Evolutionary conservation across 2,888 invertebrate genomes (phyloP).

Genomic region (Xestobium rufovillosum): DNA sequence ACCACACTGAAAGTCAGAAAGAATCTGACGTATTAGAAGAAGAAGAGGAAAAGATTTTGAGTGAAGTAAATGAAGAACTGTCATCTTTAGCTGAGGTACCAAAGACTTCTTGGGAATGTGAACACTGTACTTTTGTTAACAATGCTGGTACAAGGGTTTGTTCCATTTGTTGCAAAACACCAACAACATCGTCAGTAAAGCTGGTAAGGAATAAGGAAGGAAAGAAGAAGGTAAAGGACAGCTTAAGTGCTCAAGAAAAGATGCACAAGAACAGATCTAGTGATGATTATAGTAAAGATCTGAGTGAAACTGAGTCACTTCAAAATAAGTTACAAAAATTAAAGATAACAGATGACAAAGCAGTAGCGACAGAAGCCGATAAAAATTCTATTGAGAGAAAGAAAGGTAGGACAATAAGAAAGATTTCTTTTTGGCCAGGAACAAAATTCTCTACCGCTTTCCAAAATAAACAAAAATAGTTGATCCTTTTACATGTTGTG

Average conservation of each 20-base stretch:
- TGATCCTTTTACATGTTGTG: slow-evolving; percentile 25
- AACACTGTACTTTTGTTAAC: slow-evolving; percentile 86
- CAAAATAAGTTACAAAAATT: slow-evolving; percentile 36
- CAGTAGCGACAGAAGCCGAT: slow-evolving; percentile 19
- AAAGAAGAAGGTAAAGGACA: slow-evolving; percentile 16
- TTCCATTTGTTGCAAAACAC: slow-evolving; percentile 79
- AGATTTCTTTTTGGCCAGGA: slow-evolving; percentile 68
- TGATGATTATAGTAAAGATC: slow-evolving; percentile 39
- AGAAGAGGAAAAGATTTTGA: slow-evolving; percentile 28
- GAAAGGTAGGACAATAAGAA: slow-evolving; percentile 66
- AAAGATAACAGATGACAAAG: slow-evolving; percentile 26
- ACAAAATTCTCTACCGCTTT: slow-evolving; percentile 51
- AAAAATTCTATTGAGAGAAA: slow-evolving; percentile 30
- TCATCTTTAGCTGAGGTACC: slow-evolving; percentile 49
- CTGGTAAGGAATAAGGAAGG: slow-evolving; percentile 19
- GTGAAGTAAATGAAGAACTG: slow-evolving; percentile 31
- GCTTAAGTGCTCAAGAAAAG: slow-evolving; percentile 2
- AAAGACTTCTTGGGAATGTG: slow-evolving; percentile 70
- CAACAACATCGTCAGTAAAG: slow-evolving; percentile 37
- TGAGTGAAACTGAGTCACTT: slow-evolving; percentile 41
- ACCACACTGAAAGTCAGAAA: slow-evolving; percentile 30
- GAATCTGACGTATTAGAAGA: slow-evolving; percentile 27
- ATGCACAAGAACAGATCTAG: slow-evolving; percentile 31
- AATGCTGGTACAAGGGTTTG: slow-evolving; percentile 72
- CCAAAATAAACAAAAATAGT: slow-evolving; percentile 30